Evolutionary conservation across 2,888 invertebrate genomes (phyloP).

Genomic region (Tortrix viridana): DNA sequence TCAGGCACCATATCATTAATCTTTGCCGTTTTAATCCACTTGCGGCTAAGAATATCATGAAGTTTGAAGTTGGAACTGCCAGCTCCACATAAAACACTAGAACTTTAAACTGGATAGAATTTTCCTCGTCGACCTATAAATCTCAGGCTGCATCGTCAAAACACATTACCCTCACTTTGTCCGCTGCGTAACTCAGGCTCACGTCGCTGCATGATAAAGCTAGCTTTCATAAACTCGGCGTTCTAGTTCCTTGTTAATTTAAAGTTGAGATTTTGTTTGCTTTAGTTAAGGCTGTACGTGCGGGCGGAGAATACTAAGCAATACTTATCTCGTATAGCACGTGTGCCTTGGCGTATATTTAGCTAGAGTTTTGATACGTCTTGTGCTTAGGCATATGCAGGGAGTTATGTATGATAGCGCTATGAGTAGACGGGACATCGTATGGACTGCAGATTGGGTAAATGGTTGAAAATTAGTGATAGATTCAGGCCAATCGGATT

Average conservation of each 20-base stretch:
- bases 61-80: conserved; percentile 5
- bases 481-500: too few relatives aligned
- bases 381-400: not conserved
- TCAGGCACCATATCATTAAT: not conserved
- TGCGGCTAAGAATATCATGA: not conserved
- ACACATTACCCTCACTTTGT: conserved; percentile 52
- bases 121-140: conserved; percentile 37
- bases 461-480: too few relatives aligned
- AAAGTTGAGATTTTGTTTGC: conserved; percentile 36
- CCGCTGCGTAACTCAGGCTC: conserved; percentile 43
- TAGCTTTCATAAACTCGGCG: conserved; percentile 31
- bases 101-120: conserved; percentile 25
- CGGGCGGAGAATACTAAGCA: conserved; percentile 10
- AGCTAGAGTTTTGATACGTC: conserved; percentile 2
- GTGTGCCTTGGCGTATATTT: not conserved
- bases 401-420: conserved; percentile 11
- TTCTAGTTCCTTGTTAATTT: conserved; percentile 37
- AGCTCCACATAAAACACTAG: conserved; percentile 19
- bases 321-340: not conserved
- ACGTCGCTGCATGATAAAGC: conserved; percentile 26
- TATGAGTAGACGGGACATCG: not conserved
- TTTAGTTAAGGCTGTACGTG: conserved; percentile 24
- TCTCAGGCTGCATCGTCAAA: conserved; percentile 43
- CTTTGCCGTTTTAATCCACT: conserved; percentile 9
- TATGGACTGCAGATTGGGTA: too few relatives aligned